These are phyloP conservation scores for Pterocles orientalis DNA, from an alignment of 2,113 vertebrate genomes.

Conservation along the genomic window DNA sequence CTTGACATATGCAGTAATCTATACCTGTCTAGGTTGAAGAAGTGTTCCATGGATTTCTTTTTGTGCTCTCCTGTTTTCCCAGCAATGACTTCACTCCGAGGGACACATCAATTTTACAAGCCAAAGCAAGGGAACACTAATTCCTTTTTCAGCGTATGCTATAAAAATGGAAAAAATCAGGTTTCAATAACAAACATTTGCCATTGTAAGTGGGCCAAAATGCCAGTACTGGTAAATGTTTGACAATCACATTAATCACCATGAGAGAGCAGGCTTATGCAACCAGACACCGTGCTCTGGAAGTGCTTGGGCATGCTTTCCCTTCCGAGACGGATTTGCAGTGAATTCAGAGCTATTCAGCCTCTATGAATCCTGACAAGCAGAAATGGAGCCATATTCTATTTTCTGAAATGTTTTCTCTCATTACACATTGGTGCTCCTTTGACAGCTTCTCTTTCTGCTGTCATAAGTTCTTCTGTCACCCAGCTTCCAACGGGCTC, in stretches of 20 bases:
- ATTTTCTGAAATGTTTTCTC: slow-evolving; percentile 49
- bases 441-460: slow-evolving; percentile 44
- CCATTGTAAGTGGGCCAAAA: background rate
- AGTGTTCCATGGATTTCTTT: background rate
- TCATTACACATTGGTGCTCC: slow-evolving; percentile 20
- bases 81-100: background rate
- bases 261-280: background rate
- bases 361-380: slow-evolving; percentile 53
- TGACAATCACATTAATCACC: slow-evolving; percentile 33
- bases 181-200: background rate
- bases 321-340: background rate
- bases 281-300: background rate
- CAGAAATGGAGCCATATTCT: slow-evolving; percentile 64
- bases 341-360: slow-evolving; percentile 10
- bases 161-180: background rate
- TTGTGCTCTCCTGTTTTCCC: background rate
- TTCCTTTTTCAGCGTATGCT: background rate
- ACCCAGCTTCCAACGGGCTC: background rate
- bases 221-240: background rate
- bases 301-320: slow-evolving; percentile 39
- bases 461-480: slow-evolving; percentile 41
- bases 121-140: background rate
- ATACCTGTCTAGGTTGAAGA: background rate
- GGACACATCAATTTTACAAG: background rate
- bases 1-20: background rate